Evolutionary conservation across 2,113 vertebrate species (phyloP), one percentile per base, ranked within the genome.

Genomic region (Lampris megalopsis): DNA sequence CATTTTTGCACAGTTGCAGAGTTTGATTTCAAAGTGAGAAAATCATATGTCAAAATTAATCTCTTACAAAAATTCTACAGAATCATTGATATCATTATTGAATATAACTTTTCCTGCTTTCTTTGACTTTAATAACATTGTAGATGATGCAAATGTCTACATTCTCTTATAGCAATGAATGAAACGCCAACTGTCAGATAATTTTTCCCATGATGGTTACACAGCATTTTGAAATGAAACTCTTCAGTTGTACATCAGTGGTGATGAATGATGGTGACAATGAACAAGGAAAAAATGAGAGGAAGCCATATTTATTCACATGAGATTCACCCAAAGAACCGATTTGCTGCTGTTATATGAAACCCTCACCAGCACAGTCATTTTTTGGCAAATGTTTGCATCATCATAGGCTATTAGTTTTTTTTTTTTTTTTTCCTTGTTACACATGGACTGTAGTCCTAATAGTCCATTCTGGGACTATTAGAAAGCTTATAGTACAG

Each of bases 11-110:
- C 61, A 50, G 35, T 38, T 71, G 57, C 36, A 50, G 56, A 58
- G 62, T 63, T 67, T 58, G 56, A 71, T 83, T 71, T 43, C 75
- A 74, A 75, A 60, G 48, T 60, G 0, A 66, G 5, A 60, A 47
- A 37, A 37, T 36, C 36, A 37, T 37, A 58, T 37, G 35, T 3
- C 35, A 58, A 6, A 36, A 6, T 37, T 9, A 3, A 5, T 37
- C 56, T 58, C 5, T 1, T 2, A 2, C 2, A 38, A 58, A 9
- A 10, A 52, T 52, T 9, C 11, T 9, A 3, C 50, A 52, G 9
- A 10, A 52, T 3, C 9, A 3, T 52, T 11, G 7, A 45, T 7
- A 5, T 3, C 50, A 52, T 10, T 11, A 52, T 52, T 52, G 50
- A 45, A 45, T 45, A 40, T 41, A 54, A 4, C 9, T 68, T 45